Evolutionary conservation across 2,113 vertebrate species (phyloP).

Genomic region (Caranx melampygus): DNA sequence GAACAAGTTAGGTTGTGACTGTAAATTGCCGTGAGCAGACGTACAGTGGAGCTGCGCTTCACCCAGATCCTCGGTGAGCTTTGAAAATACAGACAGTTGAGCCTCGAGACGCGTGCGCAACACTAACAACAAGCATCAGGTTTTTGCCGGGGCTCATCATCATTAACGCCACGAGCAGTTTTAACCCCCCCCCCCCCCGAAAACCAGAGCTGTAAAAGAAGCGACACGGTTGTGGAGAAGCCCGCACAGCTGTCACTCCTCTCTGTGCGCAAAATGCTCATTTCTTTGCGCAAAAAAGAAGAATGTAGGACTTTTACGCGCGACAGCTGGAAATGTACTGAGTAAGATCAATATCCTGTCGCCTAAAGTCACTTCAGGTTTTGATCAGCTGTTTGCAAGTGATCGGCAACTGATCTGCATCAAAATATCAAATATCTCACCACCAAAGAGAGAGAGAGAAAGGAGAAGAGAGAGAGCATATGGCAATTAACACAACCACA

Average conservation of each 20-base stretch:
- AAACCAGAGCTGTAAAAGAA: neutral
- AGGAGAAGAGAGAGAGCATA: neutral
- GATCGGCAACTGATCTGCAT: constrained; percentile 40
- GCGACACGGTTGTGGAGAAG: neutral
- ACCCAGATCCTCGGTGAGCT: constrained; percentile 5
- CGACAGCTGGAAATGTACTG: neutral
- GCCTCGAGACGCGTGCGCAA: constrained; percentile 12
- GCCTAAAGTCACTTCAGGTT: constrained; percentile 29
- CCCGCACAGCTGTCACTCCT: neutral
- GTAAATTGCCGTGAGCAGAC: constrained; percentile 64
- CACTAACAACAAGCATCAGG: neutral
- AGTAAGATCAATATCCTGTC: constrained; percentile 1
- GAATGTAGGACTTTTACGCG: constrained; percentile 45
- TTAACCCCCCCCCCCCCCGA: neutral
- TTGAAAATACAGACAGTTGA: constrained; percentile 9
- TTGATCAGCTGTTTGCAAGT: constrained; percentile 30
- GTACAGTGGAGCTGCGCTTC: constrained; percentile 28
- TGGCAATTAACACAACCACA: neutral
- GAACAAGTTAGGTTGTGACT: constrained; percentile 78
- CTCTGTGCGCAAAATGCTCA: constrained; percentile 1
- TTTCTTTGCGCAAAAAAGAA: constrained; percentile 38
- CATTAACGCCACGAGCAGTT: neutral
- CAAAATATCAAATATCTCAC: constrained; percentile 53
- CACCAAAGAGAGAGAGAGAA: neutral
- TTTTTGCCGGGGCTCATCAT: constrained; percentile 12